These are phyloP conservation scores for Nemotelus pantherinus DNA, from an alignment of 2,888 invertebrate species.

Conservation along the genomic window DNA sequence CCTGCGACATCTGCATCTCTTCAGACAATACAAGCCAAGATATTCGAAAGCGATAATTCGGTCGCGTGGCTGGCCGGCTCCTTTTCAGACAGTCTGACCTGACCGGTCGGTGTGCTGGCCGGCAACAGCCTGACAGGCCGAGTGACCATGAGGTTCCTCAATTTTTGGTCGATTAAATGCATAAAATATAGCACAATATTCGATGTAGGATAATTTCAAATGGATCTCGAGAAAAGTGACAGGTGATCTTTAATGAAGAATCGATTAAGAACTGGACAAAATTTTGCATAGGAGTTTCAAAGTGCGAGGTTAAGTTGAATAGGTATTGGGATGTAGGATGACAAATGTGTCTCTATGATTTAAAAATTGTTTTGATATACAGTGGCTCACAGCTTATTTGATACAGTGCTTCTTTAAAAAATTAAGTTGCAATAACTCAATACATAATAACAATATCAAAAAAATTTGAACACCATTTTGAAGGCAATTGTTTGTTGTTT, in stretches of 20 bases:
- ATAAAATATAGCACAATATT: not conserved
- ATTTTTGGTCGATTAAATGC: constrained; percentile 4
- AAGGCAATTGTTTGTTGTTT: no score
- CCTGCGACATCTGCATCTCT: constrained; percentile 21
- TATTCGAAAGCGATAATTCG: constrained; percentile 31
- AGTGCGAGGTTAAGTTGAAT: no score
- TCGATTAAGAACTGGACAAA: constrained; percentile 8
- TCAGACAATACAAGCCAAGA: constrained; percentile 6
- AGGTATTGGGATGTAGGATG: no score
- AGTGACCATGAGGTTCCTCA: not conserved
- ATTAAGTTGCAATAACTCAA: no score
- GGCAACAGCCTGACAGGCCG: no score
- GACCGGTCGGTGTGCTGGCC: not conserved
- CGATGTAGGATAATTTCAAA: not conserved
- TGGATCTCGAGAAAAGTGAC: constrained; percentile 3
- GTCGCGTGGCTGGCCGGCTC: constrained; percentile 38
- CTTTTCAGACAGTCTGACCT: not conserved
- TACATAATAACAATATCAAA: no score
- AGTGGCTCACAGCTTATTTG: no score
- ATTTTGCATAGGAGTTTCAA: not conserved
- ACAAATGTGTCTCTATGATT: no score
- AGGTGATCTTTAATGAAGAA: constrained; percentile 19
- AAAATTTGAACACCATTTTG: no score
- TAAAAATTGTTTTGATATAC: no score
- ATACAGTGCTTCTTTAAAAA: no score